Evolutionary conservation across 2,113 vertebrate species (phyloP).

Genomic region (Ariopsis seemanni): DNA sequence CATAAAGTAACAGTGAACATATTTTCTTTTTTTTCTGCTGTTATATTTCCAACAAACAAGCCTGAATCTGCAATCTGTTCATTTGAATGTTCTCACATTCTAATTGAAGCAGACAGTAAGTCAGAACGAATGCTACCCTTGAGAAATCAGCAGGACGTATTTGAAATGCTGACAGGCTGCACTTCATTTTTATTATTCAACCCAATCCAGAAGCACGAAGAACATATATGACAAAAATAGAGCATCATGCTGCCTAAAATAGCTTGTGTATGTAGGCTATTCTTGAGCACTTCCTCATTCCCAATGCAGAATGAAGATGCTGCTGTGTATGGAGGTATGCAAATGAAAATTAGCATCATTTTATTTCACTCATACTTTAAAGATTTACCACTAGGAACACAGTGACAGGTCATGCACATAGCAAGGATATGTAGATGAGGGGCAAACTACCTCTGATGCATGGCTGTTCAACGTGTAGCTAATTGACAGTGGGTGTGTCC

Average conservation of each 20-base stretch:
- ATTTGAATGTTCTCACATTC: slow-evolving; percentile 1
- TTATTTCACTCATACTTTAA: background rate
- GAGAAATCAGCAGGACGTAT: slow-evolving; percentile 36
- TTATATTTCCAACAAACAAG: slow-evolving; percentile 19
- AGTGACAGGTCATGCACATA: background rate
- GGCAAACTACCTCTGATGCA: no score
- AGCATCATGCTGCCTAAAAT: background rate
- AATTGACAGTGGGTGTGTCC: background rate
- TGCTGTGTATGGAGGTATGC: background rate
- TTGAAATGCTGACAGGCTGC: slow-evolving; percentile 19
- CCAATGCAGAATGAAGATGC: background rate
- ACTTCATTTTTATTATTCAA: slow-evolving; percentile 29
- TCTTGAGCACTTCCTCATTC: background rate
- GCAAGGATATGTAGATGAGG: background rate
- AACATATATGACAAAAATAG: background rate
- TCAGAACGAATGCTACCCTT: slow-evolving; percentile 18
- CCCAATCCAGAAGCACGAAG: background rate
- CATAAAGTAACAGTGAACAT: background rate
- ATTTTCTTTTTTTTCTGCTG: background rate
- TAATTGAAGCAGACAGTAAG: slow-evolving; percentile 19
- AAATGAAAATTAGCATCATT: background rate
- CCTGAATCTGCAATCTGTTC: slow-evolving; percentile 22
- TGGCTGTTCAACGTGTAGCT: background rate
- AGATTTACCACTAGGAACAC: background rate
- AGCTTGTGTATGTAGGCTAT: background rate